Conservation (phyloP, 2,113 vertebrate species). For the Hoplias malabaricus region DNA sequence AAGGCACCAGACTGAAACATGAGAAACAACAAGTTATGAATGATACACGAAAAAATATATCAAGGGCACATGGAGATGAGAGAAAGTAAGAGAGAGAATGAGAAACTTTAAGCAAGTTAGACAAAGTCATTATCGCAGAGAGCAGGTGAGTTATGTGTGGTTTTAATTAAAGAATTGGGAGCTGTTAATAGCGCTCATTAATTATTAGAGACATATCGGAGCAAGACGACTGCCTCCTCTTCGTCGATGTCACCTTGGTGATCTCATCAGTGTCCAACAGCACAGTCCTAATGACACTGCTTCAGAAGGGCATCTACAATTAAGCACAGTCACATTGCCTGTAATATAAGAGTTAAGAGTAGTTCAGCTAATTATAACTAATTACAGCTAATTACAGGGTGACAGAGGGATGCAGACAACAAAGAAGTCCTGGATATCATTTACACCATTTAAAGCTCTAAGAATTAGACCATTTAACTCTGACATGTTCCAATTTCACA, state of each 20-base stretch:
- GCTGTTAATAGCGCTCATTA: conserved; percentile 43
- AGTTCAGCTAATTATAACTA: conserved; percentile 16
- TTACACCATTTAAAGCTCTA: background rate
- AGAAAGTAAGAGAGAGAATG: background rate
- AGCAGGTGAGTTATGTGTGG: conserved; percentile 42
- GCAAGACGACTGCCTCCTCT: background rate
- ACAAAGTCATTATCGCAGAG: conserved; percentile 21
- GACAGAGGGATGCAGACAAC: background rate
- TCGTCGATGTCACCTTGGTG: conserved; percentile 31
- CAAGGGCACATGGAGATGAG: background rate
- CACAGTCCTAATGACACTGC: background rate
- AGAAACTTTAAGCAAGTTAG: background rate
- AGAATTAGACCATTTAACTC: background rate
- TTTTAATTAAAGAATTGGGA: conserved; percentile 45
- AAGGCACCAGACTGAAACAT: background rate
- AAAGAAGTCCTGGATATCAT: background rate
- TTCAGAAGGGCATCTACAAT: background rate
- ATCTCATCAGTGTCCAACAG: conserved; percentile 20
- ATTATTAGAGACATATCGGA: conserved; percentile 32
- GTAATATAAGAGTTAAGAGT: background rate
- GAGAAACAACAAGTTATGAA: background rate
- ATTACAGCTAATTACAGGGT: background rate
- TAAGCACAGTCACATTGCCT: background rate
- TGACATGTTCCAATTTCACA: background rate
- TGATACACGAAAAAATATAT: background rate